A percentile compares a stretch with the other conserved stretches of the same genome.
Conservation (phyloP, 2,888 invertebrate genomes). For the Chrysopilus asiliformis region DNA sequence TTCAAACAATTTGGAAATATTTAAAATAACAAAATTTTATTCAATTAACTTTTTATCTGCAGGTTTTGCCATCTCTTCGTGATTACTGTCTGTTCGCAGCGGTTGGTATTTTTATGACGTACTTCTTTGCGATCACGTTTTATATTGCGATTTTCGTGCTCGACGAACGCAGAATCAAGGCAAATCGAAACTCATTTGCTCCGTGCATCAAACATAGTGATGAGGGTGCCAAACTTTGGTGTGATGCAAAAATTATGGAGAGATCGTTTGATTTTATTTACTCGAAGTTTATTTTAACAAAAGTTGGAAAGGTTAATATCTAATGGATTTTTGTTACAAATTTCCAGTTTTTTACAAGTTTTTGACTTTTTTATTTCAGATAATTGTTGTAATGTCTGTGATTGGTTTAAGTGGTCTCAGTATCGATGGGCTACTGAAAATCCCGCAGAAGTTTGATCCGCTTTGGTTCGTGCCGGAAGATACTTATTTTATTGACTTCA, state of each 20-base stretch:
- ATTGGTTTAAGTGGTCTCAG: constrained; percentile 46
- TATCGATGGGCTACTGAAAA: constrained; percentile 44
- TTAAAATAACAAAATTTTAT: too few relatives aligned
- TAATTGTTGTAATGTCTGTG: constrained; percentile 46
- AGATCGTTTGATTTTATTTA: constrained; percentile 37
- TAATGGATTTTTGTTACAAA: constrained; percentile 5
- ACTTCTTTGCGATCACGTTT: constrained; percentile 64
- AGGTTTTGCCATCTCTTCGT: constrained; percentile 60
- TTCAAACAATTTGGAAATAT: too few relatives aligned
- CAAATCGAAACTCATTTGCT: constrained; percentile 49
- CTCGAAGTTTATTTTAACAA: constrained; percentile 49
- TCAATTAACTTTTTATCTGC: not conserved
- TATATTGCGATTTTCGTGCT: constrained; percentile 64
- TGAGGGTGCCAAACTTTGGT: constrained; percentile 40
- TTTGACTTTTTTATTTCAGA: constrained; percentile 24
- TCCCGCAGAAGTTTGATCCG: constrained; percentile 68
- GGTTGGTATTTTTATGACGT: constrained; percentile 60
- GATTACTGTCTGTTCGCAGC: constrained; percentile 75
- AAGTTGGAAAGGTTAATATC: constrained; percentile 45
- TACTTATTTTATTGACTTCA: constrained; percentile 50
- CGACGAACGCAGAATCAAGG: constrained; percentile 50
- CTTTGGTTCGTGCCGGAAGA: constrained; percentile 64
- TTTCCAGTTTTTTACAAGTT: constrained; percentile 7
- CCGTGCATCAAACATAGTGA: constrained; percentile 52
- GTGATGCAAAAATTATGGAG: constrained; percentile 44